Base-by-base conservation (phyloP, 1,140 invertebrate genomes). In the Cherax quadricarinatus region DNA sequence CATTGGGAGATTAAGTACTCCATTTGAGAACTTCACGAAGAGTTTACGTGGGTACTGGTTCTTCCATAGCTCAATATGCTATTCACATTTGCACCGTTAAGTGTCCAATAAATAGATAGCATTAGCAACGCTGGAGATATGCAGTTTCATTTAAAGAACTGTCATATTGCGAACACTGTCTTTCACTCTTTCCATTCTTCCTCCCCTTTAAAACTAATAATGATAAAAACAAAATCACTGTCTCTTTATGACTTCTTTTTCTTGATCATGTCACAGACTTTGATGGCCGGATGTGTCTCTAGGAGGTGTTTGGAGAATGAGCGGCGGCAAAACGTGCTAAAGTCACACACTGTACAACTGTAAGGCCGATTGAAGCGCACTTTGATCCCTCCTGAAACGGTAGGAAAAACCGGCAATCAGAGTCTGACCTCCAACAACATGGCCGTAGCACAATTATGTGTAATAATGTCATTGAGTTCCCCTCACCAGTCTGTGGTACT, bases 361-460 rank as follows among this genome's bases (percentile, higher is more conserved):
- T 93, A 93, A 83, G 93, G 93, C 86, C 93, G 93, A 93, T 93
- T 93, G 93, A 93, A 93, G 93, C 93, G 93, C 81, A 93, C 93
- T 93, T 93, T 93, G 93, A 93, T 93, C 85, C 93, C 91, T 93
- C 93, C 93, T 93, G 93, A 93, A 93, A 93, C 93, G 93, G 91
- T 92, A 90, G 91, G 88, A 93, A 93, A 92, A 93, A 91, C 91
- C 93, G 93, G 88, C 88, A 89, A 88, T 93, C 92, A 93, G 92
- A 92, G 86, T 93, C 92, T 81, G 81, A 83, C 81, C 81, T 83
- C 81, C 81, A 83, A 83, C 81, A 83, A 83, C 81, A 83, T 83
- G 81, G 81, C 81, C 81, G 24, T 83, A 60, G 57, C 81, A 83
- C 57, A 83, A 51, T 73, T n/a, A 30, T 86, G 30, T 66, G 48